These are phyloP conservation scores for Chaetura pelagica DNA, from an alignment of 2,113 vertebrate species.

Conservation along the genomic window DNA sequence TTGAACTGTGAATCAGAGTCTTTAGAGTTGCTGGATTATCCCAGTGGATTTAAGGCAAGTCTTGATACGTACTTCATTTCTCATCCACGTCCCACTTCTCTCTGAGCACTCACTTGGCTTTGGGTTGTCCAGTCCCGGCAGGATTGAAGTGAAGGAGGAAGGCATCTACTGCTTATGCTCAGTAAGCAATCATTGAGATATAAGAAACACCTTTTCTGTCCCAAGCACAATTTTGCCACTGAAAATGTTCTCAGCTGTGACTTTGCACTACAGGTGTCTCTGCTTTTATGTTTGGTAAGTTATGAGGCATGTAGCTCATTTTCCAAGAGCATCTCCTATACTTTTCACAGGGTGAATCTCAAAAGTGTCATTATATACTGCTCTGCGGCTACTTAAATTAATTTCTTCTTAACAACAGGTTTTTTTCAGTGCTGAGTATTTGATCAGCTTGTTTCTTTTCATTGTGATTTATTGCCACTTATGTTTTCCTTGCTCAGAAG, in stretches of 20 bases:
- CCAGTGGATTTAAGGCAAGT: background rate
- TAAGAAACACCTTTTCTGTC: background rate
- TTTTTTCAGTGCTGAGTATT: background rate
- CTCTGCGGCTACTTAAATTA: background rate
- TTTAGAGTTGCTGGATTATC: background rate
- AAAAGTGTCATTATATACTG: background rate
- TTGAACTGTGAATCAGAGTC: background rate
- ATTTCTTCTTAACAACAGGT: background rate
- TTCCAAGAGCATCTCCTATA: background rate
- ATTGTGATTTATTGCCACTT: background rate
- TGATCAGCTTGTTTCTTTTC: conserved; percentile 6
- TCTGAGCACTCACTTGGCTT: background rate
- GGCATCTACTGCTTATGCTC: background rate
- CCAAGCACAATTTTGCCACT: background rate
- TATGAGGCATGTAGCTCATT: background rate
- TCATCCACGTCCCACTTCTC: background rate
- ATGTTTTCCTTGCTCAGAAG: background rate
- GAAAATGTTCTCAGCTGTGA: background rate
- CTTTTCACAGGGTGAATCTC: background rate
- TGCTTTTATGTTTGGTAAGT: background rate
- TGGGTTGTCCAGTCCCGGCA: background rate
- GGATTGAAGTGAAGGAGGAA: background rate
- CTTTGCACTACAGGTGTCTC: background rate
- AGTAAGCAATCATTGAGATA: background rate
- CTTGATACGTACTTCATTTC: background rate